Conservation (phyloP, 2,888 invertebrate genomes). For the Drosophila trichaetosa region DNA sequence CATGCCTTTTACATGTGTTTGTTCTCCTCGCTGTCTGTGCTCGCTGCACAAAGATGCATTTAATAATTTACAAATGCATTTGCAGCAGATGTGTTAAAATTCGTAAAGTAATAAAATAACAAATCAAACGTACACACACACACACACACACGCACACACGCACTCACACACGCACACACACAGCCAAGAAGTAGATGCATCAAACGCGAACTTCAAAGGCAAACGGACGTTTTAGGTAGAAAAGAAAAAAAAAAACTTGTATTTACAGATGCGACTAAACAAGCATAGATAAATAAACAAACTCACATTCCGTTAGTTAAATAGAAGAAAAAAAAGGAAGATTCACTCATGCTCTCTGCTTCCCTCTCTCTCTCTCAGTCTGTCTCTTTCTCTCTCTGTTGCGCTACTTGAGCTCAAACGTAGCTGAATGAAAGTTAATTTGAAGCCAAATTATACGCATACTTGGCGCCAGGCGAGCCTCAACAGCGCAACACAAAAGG, state of each 20-base stretch:
- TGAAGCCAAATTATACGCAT: constrained; percentile 69
- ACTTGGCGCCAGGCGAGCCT: constrained; percentile 51
- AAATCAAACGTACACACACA: constrained; percentile 67
- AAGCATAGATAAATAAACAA: constrained; percentile 62
- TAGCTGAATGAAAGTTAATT: constrained; percentile 68
- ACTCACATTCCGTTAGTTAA: constrained; percentile 14
- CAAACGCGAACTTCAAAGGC: constrained; percentile 66
- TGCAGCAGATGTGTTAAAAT: constrained; percentile 84
- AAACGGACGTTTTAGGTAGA: constrained; percentile 22
- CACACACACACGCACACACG: too few relatives aligned
- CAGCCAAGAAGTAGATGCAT: constrained; percentile 37
- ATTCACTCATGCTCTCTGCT: neutral
- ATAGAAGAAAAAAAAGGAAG: too few relatives aligned
- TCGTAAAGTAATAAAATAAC: constrained; percentile 84
- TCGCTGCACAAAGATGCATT: constrained; percentile 64
- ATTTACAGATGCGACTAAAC: constrained; percentile 77
- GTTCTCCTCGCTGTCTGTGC: constrained; percentile 28
- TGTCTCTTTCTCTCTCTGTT: neutral
- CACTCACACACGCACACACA: constrained; percentile 1
- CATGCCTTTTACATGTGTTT: constrained; percentile 76
- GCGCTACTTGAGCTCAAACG: constrained; percentile 48
- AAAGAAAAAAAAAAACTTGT: constrained; percentile 37
- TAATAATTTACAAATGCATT: constrained; percentile 80
- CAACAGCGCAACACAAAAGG: constrained; percentile 34
- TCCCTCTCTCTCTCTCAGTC: neutral